Base-by-base conservation (phyloP, 2,888 invertebrate species). In the Parelbella ahira region DNA sequence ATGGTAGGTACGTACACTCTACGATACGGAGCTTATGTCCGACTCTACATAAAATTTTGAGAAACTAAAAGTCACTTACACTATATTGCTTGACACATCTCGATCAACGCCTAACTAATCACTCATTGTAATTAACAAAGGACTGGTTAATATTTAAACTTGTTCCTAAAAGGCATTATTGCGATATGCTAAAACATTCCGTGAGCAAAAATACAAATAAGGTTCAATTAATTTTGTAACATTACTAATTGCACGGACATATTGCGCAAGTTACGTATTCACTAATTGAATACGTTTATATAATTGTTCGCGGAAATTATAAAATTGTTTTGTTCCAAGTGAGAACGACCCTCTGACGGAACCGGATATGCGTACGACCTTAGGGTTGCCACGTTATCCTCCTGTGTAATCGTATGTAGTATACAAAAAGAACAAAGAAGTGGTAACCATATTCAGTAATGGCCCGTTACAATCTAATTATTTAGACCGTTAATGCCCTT, bases 341-440 rank as follows among this genome's bases (percentile, higher is more conserved):
- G 77, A 76, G 83, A 83, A 80, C 72, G 79, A 72, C 79, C 79
- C 76, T 78, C 75, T 58, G 53, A 50, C 68, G 68, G 65, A 78
- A 70, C 77, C 84, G 86, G 86, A 86, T 70, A 57, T 60, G 51
- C 49, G 56, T 70, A 76, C 78, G 81, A 82, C 62, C 75, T 75
- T 64, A 68, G 62, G 63, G 61, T 63, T 58, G 56, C 56, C 56
- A 58, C 60, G 18, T 3, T 33, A 33, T 25, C 33, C 33, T 41
- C 30, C 24, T 19, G 38, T 23, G 29, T 32, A 39, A 24, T 37
- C 20, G n/a, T 20, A 30, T 24, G 1, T 32, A 19, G 30, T 24
- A 11, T 39, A 32, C 18, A 9, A 12, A 39, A 23, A 10, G 18
- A 30, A 24, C 15, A 32, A 37, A 37, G 29, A 38, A 12, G 29